Conservation (phyloP, 2,888 invertebrate species). For the Ophion obscuratus region DNA sequence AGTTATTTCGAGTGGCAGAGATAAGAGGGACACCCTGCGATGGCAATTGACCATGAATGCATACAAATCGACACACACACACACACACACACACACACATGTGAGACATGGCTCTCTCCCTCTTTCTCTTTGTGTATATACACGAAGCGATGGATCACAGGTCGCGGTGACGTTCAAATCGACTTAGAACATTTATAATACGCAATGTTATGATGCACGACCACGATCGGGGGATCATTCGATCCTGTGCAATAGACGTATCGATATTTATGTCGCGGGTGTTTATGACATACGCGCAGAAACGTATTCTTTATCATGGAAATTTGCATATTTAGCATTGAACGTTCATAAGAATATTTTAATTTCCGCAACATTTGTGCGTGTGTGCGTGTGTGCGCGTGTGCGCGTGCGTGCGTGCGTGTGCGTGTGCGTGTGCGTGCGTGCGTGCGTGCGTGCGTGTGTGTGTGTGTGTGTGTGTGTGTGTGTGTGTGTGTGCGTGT, state of each 20-base stretch:
- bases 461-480: too few relatives aligned
- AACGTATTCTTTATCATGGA: slow-evolving; percentile 10
- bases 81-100: neutral
- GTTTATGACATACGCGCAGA: slow-evolving; percentile 13
- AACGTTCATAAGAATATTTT: slow-evolving; percentile 23
- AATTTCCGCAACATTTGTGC: neutral
- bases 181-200: slow-evolving; percentile 41
- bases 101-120: too few relatives aligned
- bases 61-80: neutral
- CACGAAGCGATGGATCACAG: slow-evolving; percentile 52
- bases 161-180: slow-evolving; percentile 47
- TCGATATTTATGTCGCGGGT: slow-evolving; percentile 15
- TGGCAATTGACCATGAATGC: slow-evolving; percentile 5
- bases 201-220: slow-evolving; percentile 22
- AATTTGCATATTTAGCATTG: slow-evolving; percentile 26
- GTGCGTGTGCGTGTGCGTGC: too few relatives aligned
- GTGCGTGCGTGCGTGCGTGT: too few relatives aligned
- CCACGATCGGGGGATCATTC: slow-evolving; percentile 24
- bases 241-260: slow-evolving; percentile 15
- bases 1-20: too few relatives aligned
- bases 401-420: too few relatives aligned
- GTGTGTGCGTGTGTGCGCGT: neutral
- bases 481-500: too few relatives aligned
- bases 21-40: too few relatives aligned
- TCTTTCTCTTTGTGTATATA: neutral